Evolutionary conservation across 2,888 invertebrate genomes (phyloP), one percentile per base, ranked within the genome.

Genomic region (Volucella bombylans): DNA sequence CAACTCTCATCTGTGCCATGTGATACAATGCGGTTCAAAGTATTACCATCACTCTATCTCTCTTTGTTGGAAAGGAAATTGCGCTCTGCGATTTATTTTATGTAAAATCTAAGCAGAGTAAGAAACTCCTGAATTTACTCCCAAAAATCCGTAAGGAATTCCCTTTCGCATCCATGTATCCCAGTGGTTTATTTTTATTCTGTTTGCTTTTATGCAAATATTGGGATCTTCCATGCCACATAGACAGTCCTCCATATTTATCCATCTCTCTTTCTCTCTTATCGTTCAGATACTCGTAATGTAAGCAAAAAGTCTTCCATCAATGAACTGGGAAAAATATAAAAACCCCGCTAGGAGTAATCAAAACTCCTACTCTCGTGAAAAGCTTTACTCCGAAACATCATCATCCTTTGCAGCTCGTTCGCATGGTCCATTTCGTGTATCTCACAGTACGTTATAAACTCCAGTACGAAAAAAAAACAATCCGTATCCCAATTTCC

Each of bases 331-430:
- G 68, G 77, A 81, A 81, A 57, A 68, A 85, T 85, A 91, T 91
- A 90, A 90, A 91, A 91, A 89, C 90, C 89, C 88, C 87, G 88
- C 87, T 89, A 87, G 89, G 87, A 88, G 88, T 87, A 79, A 87
- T 81, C 79, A 88, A 87, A 88, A 90, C 90, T 90, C 91, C 91
- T 90, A 91, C 90, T 90, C 91, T 90, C 88, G 88, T 87, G 87
- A 88, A 90, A 88, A 87, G 85, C 87, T 88, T 87, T 87, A 87
- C 87, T 86, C 85, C 87, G 80, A 87, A 87, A 88, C 88, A 88
- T 87, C 87, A 59, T 78, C 67, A 78, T 78, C 82, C 77, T 31
- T 31, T 6, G 31, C 31, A 31, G 31, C 31, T 31, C 31, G 31
- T 31, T 31, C 31, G 31, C 31, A 31, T 31, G 31, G 31, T 31